Evolutionary conservation across 2,113 vertebrate species (phyloP).

Genomic region (Tragelaphus strepsiceros): DNA sequence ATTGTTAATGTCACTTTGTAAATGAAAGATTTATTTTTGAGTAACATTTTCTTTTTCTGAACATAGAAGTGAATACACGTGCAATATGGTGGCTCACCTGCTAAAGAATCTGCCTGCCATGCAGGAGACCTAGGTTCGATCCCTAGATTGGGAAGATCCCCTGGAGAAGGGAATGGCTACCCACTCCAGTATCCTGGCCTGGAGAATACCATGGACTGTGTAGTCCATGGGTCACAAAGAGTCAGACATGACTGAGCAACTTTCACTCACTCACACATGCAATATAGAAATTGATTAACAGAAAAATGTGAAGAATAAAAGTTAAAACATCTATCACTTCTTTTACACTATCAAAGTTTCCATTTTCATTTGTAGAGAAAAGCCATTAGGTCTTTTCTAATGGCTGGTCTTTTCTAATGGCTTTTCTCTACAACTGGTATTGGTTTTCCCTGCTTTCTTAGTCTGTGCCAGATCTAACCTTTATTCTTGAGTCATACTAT

Average conservation of each 20-base stretch:
- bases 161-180: neutral
- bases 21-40: neutral
- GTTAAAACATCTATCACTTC: neutral
- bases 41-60: neutral
- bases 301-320: neutral
- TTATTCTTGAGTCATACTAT: neutral
- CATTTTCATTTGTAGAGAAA: neutral
- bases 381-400: neutral
- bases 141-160: neutral
- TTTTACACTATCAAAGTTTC: neutral
- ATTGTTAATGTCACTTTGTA: neutral
- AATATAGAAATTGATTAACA: neutral
- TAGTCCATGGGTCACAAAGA: neutral
- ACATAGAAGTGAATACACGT: neutral
- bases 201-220: neutral
- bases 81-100: neutral
- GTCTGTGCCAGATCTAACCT: neutral
- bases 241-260: neutral
- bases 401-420: neutral
- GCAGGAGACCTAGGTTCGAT: neutral
- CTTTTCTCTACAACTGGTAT: neutral
- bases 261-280: neutral
- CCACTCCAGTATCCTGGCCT: neutral
- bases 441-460: neutral
- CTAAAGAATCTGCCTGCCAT: neutral